Evolutionary conservation across 2,888 invertebrate genomes (phyloP).

Genomic region (Arge pagana): DNA sequence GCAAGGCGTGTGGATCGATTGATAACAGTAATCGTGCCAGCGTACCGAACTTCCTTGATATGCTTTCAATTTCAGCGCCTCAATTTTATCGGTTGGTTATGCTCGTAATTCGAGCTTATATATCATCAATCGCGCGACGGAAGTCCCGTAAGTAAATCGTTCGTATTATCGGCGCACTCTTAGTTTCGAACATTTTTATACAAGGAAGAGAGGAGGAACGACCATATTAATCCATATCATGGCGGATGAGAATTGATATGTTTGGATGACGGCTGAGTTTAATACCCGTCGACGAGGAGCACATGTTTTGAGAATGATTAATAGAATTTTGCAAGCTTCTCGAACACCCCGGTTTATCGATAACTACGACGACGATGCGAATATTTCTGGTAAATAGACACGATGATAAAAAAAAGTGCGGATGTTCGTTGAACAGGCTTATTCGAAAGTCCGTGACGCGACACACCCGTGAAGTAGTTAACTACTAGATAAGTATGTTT

Average conservation of each 20-base stretch:
- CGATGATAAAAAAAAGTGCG: no score
- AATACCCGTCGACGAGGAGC: no score
- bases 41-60: constrained; percentile 5
- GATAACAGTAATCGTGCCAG: no score
- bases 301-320: constrained; percentile 4
- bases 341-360: constrained; percentile 6
- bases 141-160: neutral
- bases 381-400: neutral
- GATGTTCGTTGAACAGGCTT: neutral
- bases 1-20: no score
- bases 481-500: constrained; percentile 10
- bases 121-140: neutral
- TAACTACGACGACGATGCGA: neutral
- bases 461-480: constrained; percentile 2
- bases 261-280: no score
- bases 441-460: neutral
- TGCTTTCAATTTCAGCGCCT: neutral
- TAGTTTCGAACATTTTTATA: constrained; percentile 17
- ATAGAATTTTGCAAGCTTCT: constrained; percentile 18
- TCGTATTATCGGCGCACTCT: neutral
- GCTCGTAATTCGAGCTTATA: constrained; percentile 3
- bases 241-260: constrained; percentile 1
- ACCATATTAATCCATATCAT: constrained; percentile 17
- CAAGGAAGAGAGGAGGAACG: constrained; percentile 10
- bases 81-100: neutral